phyloP scores from a whole-genome alignment of 2,113 vertebrate genomes.

The Alosa alosa region DNA sequence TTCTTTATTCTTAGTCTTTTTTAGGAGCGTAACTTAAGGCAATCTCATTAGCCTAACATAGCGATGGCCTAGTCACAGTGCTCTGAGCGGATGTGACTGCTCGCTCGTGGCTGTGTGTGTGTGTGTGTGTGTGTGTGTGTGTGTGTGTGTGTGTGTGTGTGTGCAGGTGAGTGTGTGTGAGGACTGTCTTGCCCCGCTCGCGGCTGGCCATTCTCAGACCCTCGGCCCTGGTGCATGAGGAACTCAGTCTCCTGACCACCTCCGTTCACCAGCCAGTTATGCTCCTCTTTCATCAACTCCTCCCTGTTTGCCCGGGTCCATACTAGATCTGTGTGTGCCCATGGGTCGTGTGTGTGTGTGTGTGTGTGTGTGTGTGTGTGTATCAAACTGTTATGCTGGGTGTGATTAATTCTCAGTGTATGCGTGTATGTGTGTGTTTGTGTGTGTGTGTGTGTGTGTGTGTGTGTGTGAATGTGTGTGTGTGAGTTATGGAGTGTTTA shows the following conservation, averaged over 20 bases:
- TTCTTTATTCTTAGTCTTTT: neutral
- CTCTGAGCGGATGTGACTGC: neutral
- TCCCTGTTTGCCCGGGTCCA: no score
- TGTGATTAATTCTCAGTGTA: no score
- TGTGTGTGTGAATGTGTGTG: constrained; percentile 15
- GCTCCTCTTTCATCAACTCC: constrained; percentile 25
- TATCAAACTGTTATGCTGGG: no score
- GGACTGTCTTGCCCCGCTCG: no score
- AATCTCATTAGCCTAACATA: neutral
- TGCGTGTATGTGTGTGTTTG: neutral
- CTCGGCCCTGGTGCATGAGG: no score
- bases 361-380: neutral
- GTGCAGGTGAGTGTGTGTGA: no score
- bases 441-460: constrained; percentile 1
- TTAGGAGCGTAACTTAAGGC: neutral
- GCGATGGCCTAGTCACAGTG: neutral
- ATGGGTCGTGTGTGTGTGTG: no score
- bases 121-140: no score
- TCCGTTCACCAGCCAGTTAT: no score
- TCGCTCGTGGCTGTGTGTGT: neutral
- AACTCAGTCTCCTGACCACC: no score
- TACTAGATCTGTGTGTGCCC: no score
- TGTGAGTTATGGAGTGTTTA: neutral
- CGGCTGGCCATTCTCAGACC: no score
- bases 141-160: neutral